Conservation (phyloP, 2,797 vertebrate species). For the Etheostoma nigrum region DNA sequence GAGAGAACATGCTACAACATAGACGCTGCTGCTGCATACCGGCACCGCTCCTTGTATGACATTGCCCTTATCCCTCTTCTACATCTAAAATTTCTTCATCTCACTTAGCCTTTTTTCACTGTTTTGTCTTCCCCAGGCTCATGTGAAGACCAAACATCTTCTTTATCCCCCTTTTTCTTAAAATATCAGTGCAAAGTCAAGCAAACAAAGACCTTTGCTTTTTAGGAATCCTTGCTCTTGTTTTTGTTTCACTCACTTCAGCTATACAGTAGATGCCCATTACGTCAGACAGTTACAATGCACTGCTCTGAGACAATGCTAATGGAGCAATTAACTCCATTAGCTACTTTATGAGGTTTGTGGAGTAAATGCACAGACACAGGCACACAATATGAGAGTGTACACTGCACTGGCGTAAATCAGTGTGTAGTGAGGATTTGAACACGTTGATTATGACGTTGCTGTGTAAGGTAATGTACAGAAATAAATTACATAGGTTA, state of each 20-base stretch:
- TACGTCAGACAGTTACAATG: conserved; percentile 1
- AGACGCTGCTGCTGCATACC: conserved; percentile 14
- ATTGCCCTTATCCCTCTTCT: background rate
- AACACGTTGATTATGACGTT: conserved; percentile 6
- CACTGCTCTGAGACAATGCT: background rate
- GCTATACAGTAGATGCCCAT: conserved; percentile 11
- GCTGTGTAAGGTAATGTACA: conserved; percentile 5
- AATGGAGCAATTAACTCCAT: conserved; percentile 3
- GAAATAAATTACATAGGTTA: conserved; percentile 35
- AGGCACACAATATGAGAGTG: conserved; percentile 5
- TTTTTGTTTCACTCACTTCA: conserved; percentile 4
- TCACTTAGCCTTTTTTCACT: background rate
- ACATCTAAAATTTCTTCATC: conserved; percentile 24
- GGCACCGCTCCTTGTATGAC: conserved; percentile 25
- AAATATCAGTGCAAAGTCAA: conserved; percentile 15
- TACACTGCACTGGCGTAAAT: background rate
- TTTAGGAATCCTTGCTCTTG: conserved; percentile 8
- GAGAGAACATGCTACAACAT: conserved; percentile 62
- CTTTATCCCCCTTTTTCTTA: background rate
- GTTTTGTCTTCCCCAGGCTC: background rate
- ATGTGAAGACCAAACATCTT: conserved; percentile 3
- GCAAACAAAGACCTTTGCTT: conserved; percentile 16
- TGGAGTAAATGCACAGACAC: background rate
- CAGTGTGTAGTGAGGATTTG: conserved; percentile 5
- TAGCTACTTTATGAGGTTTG: background rate